Base-by-base conservation (phyloP, 2,888 invertebrate species). In the Pseudococcus longispinus region DNA sequence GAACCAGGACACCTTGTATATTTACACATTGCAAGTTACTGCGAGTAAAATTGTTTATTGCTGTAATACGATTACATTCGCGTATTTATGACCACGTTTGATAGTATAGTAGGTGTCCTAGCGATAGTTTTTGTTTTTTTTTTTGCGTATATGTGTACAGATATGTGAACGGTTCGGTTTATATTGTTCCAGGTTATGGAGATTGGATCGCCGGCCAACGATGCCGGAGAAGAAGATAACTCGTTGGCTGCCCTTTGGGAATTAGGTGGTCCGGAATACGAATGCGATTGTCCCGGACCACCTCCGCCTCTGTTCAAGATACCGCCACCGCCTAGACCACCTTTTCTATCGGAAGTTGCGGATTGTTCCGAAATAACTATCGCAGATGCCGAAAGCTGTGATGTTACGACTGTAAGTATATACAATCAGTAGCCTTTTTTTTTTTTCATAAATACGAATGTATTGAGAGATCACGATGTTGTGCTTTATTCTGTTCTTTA, bases 211-310 rank as follows among this genome's bases (percentile, higher is more conserved):
- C 77, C 77, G 86, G 80, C 86, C 86, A 86, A 55, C 86, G 86
- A 86, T 77, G 86, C 86, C 86, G 80, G 86, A 86, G 86, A 86
- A 44, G 86, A 46, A 80, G 86, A 86, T 86, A 86, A 86, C 29
- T 86, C 86, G 86, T 51, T 88, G 88, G 84, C 88, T 83, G 88
- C 89, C 87, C 87, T 94, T 94, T 94, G 94, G 94, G 94, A 94
- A 91, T 92, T 94, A 91, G 93, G 94, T 90, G 92, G 93, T 92
- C 92, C 93, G 91, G 94, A 94, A 91, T 92, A 93, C 92, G 93
- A 95, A 92, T 95, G 94, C 91, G 95, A 95, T 91, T 95, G 95
- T 92, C 93, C 94, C 89, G 94, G 94, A 90, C 94, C 94, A 89
- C 94, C 94, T 80, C 89, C 88, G 89, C 95, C 95, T 88, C 94